Evolutionary conservation across 2,113 vertebrate genomes (phyloP).

Genomic region (Ptyas mucosa): DNA sequence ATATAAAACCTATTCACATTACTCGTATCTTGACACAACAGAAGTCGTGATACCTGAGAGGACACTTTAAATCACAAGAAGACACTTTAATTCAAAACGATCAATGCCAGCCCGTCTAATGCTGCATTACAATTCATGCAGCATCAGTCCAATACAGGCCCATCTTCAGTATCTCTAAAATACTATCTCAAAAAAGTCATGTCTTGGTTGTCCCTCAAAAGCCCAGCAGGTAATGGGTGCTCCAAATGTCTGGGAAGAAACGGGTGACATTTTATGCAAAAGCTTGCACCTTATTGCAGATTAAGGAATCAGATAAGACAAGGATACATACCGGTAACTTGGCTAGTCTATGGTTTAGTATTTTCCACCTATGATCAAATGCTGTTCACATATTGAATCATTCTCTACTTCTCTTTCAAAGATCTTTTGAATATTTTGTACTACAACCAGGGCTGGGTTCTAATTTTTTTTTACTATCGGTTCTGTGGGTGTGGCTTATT

Average conservation of each 20-base stretch:
- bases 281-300: not conserved
- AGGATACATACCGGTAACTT: not conserved
- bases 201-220: not conserved
- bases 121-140: not conserved
- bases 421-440: not conserved
- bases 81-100: not conserved
- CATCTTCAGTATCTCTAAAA: not conserved
- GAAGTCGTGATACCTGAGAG: not conserved
- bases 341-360: not conserved
- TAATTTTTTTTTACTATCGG: too few species aligned
- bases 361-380: not conserved
- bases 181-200: not conserved
- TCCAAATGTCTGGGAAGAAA: not conserved
- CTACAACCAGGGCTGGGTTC: too few species aligned
- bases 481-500: too few species aligned
- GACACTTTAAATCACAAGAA: not conserved
- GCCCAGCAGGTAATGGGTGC: fast-evolving
- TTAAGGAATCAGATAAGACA: not conserved
- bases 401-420: not conserved
- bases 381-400: too few species aligned
- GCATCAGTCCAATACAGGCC: too few species aligned
- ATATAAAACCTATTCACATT: not conserved
- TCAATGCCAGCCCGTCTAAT: not conserved
- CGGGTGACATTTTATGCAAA: not conserved
- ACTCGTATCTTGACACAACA: not conserved